These are phyloP conservation scores for Hippopotamus amphibius DNA, from an alignment of 2,113 vertebrate genomes.

Conservation along the genomic window DNA sequence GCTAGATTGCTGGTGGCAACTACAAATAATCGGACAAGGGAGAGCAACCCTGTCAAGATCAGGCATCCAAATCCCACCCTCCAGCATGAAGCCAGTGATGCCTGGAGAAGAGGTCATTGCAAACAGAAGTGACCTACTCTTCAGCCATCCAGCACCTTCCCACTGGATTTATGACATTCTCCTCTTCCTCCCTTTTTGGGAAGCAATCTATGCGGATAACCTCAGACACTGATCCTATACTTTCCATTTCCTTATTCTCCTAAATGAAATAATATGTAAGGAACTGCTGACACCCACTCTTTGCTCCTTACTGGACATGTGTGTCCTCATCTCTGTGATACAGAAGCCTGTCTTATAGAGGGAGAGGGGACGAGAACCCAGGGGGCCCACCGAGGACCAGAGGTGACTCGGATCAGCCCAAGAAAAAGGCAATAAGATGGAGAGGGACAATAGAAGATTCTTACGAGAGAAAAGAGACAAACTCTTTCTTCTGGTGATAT, in stretches of 20 bases:
- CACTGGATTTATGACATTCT: background rate
- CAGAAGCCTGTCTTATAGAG: background rate
- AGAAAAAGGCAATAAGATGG: background rate
- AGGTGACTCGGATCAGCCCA: background rate
- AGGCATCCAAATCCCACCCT: background rate
- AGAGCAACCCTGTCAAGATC: background rate
- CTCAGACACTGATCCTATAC: background rate
- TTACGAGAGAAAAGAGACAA: background rate
- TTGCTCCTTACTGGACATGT: background rate
- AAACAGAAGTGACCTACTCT: background rate
- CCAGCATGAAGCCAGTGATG: background rate
- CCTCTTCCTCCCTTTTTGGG: background rate
- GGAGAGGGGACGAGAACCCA: background rate
- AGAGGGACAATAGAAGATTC: background rate
- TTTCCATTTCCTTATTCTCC: background rate
- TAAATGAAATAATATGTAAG: background rate
- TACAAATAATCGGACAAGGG: background rate
- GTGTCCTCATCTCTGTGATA: background rate
- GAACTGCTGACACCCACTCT: background rate
- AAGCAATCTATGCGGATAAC: background rate
- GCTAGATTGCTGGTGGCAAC: background rate
- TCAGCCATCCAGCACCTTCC: background rate
- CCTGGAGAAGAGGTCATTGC: background rate
- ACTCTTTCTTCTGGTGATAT: background rate
- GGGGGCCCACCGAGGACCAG: background rate